Base-by-base conservation (phyloP, 2,888 invertebrate genomes). In the Spodoptera picta region DNA sequence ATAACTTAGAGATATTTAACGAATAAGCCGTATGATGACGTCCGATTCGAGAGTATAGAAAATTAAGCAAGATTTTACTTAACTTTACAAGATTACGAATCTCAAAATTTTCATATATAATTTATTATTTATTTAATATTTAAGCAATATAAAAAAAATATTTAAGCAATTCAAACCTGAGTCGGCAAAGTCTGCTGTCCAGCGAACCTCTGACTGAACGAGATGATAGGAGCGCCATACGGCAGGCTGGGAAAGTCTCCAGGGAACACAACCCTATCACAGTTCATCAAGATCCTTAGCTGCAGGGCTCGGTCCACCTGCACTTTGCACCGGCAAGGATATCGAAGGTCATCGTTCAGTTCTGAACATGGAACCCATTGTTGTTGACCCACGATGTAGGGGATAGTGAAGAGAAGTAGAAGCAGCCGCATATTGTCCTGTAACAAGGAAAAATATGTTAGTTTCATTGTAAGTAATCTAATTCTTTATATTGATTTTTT, bases 161-260 rank as follows among this genome's bases (percentile, higher is more conserved):
- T 2, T 48, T 6, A 36, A 43, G 1, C 0, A 10, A n/a, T 53
- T 75, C 92, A 86, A 80, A 97, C 97, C 94, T 97, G 97, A 36
- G 97, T 96, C 4, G 98, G 98, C 71, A 98, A 91, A 60, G 96
- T 96, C 87, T 98, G 98, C 81, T 97, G 97, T 0, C 98, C 98
- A 70, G 97, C 96, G 91, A 96, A 96, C 74, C 96, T 95, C 87
- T 98, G 98, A 63, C 96, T 96, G 90, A 97, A 97, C 9, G 97
- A 95, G 54, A 97, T 96, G 66, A 98, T 96, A 3, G 97, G 98
- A 27, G 97, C 97, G 50, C 97, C 97, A 83, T 96, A 96, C 1
- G 98, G 97, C 76, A 97, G 89, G 10, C 96, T 94, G 0, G 98
- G 96, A 74, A 97, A 96, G 85, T 98, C 98, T 5, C 96, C 96